A percentile compares a stretch with the other conserved stretches of the same genome.
These are phyloP conservation scores for Eurystomus glaucurus DNA, from an alignment of 2,797 vertebrate genomes.

Conservation along the genomic window DNA sequence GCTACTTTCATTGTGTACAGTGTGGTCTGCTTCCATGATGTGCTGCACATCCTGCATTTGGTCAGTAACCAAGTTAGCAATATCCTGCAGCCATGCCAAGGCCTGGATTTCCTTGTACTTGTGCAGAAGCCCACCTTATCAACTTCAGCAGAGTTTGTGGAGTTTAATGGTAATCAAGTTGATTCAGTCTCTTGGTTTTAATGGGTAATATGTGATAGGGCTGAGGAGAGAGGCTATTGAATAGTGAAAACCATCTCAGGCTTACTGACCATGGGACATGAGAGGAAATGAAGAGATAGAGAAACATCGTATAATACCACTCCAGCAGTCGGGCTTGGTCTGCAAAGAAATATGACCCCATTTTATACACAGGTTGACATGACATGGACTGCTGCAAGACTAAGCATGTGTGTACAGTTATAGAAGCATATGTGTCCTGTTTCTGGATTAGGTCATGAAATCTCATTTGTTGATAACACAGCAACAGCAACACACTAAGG, in stretches of 20 bases:
- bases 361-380: background rate
- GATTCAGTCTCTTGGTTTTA: background rate
- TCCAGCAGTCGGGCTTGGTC: background rate
- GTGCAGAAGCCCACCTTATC: background rate
- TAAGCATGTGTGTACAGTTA: background rate
- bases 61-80: background rate
- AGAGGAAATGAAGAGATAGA: background rate
- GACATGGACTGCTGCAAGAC: background rate
- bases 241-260: background rate
- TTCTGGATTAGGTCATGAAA: background rate
- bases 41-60: background rate
- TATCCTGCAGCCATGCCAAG: background rate
- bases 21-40: background rate
- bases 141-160: background rate
- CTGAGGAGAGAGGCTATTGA: background rate
- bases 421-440: fast-evolving
- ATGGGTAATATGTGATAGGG: background rate
- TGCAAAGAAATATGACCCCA: background rate
- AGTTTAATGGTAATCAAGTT: background rate
- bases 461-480: background rate
- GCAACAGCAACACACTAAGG: fast-evolving
- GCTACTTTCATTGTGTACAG: background rate
- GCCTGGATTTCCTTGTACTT: background rate
- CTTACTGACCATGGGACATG: background rate
- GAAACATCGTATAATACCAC: background rate